Percentiles rank a stretch among this genome's conserved stretches.
phyloP scores from a whole-genome alignment of 2,888 invertebrate species.

The Tuberolachnus salignus region DNA sequence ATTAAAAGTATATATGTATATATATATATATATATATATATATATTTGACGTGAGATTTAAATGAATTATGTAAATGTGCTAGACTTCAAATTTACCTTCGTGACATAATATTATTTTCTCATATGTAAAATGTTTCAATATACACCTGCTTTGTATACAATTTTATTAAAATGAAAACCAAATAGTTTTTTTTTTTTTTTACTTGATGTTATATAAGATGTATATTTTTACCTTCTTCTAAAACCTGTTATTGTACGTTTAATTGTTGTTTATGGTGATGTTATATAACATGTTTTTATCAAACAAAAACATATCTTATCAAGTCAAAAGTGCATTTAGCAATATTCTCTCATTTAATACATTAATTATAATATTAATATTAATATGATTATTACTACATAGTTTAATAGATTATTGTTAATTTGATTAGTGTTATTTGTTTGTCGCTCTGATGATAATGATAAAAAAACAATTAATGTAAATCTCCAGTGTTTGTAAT shows the following conservation, averaged over 20 bases:
- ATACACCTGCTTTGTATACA: too few relatives aligned
- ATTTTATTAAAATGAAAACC: too few relatives aligned
- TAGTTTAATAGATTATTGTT: neutral
- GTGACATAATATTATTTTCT: too few relatives aligned
- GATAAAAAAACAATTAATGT: neutral
- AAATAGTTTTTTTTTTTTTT: neutral
- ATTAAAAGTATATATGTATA: too few relatives aligned
- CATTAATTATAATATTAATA: neutral
- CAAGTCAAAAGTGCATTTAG: constrained; percentile 11
- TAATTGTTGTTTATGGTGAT: neutral
- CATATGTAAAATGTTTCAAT: too few relatives aligned
- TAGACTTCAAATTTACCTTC: too few relatives aligned
- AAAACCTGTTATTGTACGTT: neutral
- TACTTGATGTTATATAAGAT: constrained; percentile 9
- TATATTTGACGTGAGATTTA: too few relatives aligned
- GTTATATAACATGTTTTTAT: constrained; percentile 1
- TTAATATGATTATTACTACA: too few relatives aligned
- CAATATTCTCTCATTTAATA: neutral
- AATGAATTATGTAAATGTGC: too few relatives aligned
- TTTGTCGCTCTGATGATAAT: neutral
- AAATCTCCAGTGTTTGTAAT: neutral
- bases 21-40: too few relatives aligned
- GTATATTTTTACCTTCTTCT: too few relatives aligned
- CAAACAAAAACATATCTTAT: neutral
- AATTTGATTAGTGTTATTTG: neutral